These are phyloP conservation scores for Callaeas wilsoni DNA, from an alignment of 2,113 vertebrate genomes.

Conservation along the genomic window DNA sequence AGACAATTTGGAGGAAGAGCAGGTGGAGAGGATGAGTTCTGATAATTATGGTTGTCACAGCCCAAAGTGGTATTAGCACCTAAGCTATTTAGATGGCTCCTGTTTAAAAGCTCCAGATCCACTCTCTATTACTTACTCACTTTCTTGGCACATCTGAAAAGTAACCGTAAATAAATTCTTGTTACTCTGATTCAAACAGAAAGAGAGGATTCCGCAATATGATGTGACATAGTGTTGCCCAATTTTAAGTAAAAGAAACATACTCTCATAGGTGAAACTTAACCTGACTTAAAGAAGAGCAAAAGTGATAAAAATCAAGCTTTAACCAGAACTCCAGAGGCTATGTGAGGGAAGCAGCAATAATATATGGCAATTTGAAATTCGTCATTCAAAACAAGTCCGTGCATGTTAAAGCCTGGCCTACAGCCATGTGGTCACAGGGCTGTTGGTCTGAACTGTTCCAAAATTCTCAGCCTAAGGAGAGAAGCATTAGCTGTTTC, in stretches of 20 bases:
- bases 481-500: background rate
- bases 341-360: background rate
- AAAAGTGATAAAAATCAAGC: background rate
- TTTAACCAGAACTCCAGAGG: background rate
- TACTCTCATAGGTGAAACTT: background rate
- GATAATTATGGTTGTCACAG: background rate
- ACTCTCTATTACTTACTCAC: background rate
- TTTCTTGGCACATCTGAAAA: background rate
- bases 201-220: background rate
- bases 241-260: background rate
- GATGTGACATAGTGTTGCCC: background rate
- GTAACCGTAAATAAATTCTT: background rate
- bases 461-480: background rate
- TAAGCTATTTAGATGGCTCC: background rate
- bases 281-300: background rate
- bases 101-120: background rate
- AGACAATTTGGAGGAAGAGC: background rate
- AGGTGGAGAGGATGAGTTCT: background rate
- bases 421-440: background rate
- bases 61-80: background rate
- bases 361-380: background rate
- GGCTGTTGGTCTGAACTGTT: background rate
- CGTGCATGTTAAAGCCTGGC: background rate
- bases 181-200: background rate
- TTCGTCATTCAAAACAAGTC: accelerated